Conservation (phyloP, 1,140 invertebrate genomes). For the Triops longicaudatus region DNA sequence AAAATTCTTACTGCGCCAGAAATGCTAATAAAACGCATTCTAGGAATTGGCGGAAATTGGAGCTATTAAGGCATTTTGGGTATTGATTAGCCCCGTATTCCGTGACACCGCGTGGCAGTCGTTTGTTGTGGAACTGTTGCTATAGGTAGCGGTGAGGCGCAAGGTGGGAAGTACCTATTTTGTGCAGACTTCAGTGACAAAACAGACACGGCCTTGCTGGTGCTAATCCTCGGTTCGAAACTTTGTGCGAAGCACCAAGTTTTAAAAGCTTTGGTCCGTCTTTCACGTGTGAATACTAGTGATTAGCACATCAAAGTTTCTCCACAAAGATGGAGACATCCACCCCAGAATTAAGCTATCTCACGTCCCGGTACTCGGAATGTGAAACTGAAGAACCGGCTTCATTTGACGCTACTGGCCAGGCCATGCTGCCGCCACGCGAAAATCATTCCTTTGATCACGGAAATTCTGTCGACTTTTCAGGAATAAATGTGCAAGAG, state of each 20-base stretch:
- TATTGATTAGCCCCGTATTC: not conserved
- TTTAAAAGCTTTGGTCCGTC: too few species aligned
- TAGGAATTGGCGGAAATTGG: too few species aligned
- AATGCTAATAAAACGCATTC: too few species aligned
- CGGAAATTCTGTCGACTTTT: not conserved
- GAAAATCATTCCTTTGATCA: not conserved
- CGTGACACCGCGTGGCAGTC: not conserved
- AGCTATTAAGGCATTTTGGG: not conserved
- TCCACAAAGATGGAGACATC: too few species aligned
- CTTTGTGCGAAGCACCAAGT: too few species aligned
- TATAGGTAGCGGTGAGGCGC: not conserved
- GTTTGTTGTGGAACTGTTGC: not conserved
- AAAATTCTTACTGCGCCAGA: too few species aligned
- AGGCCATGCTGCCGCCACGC: not conserved
- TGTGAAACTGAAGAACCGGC: not conserved
- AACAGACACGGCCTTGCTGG: too few species aligned
- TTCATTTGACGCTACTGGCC: not conserved
- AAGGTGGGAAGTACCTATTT: not conserved
- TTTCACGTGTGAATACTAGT: too few species aligned
- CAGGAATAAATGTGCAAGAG: not conserved
- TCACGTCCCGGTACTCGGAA: not conserved
- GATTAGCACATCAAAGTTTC: too few species aligned
- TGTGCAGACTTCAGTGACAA: too few species aligned
- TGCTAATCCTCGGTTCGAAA: too few species aligned
- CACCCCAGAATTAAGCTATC: not conserved